Evolutionary conservation across 1,140 invertebrate genomes (phyloP), one percentile per base, ranked within the genome.

Genomic region (Cataglyphis hispanica): DNA sequence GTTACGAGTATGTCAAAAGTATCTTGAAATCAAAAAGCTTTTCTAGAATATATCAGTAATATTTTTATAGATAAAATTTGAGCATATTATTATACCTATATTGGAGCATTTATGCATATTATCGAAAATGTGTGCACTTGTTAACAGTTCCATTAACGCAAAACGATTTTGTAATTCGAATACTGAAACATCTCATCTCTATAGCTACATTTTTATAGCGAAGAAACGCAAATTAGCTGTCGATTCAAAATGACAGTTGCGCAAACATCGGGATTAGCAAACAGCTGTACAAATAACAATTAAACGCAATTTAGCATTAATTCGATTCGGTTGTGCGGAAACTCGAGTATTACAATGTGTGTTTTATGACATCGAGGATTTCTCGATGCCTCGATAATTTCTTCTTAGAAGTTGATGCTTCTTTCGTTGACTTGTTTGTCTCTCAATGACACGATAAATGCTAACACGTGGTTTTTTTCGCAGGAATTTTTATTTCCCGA

Each of bases 381-480:
- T 90, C 87, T 86, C 77, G 61, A 78, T 46, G 61, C 86, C 40
- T 87, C 60, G 70, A 58, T 86, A 77, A 89, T 86, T 89, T 80
- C 76, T 50, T 13, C 8, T 3, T 27, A 19, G 5, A 7, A 46
- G 19, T 25, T 50, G 46, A 67, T 25, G 74, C n/a, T 78, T 19
- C 13, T 46, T 50, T 10, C 27, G n/a, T 66, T 77, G 61, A 74
- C 75, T 80, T 69, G 84, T 90, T 89, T 89, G 56, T 89, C 37
- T n/a, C 69, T 58, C 89, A 90, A 90, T 80, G 76, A 88, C 91
- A 94, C 70, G 88, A 85, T 81, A 89, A 90, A 89, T 77, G 74
- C 22, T 70, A 56, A 61, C 31, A 40, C 43, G 46, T n/a, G n/a
- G n/a, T 34, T n/a, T 84, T 77, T 66, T 34, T 37, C 58, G 64